phyloP scores from a whole-genome alignment of 2,797 vertebrate species.

The Salmo trutta region DNA sequence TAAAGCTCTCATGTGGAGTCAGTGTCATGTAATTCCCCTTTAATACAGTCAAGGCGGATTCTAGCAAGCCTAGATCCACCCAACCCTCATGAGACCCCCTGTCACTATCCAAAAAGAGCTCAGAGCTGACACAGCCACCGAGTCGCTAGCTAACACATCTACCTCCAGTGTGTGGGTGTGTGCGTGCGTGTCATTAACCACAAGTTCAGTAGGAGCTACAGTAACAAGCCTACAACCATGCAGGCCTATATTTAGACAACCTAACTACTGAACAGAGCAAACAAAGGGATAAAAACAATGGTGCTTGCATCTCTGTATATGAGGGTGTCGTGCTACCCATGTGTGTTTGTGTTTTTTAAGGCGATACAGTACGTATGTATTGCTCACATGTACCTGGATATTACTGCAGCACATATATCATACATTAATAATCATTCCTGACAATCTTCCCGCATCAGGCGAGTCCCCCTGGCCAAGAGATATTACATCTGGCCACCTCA shows the following conservation, averaged over 20 bases:
- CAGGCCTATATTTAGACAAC: not conserved
- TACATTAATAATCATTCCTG: slow-evolving; percentile 91
- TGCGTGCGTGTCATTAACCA: not conserved
- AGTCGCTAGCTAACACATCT: slow-evolving; percentile 45
- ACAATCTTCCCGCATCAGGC: slow-evolving; percentile 87
- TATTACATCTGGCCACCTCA: slow-evolving; percentile 88
- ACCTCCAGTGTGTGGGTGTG: slow-evolving; percentile 2
- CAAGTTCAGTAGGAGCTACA: not conserved
- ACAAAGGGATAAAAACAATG: slow-evolving; percentile 2
- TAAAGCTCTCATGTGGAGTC: slow-evolving; percentile 73
- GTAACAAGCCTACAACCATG: not conserved
- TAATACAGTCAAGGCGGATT: slow-evolving; percentile 75
- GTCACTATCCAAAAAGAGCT: slow-evolving; percentile 66
- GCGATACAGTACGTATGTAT: slow-evolving; percentile 29
- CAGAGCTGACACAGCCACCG: slow-evolving; percentile 42
- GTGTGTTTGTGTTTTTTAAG: slow-evolving; percentile 23
- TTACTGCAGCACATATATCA: slow-evolving; percentile 84
- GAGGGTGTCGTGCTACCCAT: slow-evolving; percentile 12
- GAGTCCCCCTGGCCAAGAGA: slow-evolving; percentile 87
- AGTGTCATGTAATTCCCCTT: slow-evolving; percentile 72
- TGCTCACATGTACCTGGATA: slow-evolving; percentile 68
- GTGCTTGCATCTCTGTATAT: slow-evolving; percentile 17
- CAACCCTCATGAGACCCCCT: slow-evolving; percentile 76
- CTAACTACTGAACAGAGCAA: not conserved
- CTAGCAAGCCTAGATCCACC: slow-evolving; percentile 74